phyloP scores from a whole-genome alignment of 37 sponge, comb jelly and placozoan species.

The Halisarca cf. caerulea region DNA sequence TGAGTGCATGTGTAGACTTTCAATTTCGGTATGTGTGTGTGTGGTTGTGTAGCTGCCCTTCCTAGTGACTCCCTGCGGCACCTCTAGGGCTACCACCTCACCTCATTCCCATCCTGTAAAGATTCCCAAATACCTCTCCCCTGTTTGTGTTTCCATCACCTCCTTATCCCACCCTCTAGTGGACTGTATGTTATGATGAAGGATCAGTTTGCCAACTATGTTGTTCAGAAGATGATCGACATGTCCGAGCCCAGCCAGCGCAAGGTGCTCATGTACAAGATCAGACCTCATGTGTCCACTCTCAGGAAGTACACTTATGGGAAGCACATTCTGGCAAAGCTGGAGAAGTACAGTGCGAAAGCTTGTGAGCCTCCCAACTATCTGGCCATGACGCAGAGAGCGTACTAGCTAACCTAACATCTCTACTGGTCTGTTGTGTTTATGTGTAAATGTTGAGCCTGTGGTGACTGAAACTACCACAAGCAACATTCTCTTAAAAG shows the following conservation, averaged over 20 bases:
- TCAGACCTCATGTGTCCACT: constrained; percentile 67
- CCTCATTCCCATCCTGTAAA: background rate
- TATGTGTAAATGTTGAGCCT: no score
- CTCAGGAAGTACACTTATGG: constrained; percentile 92
- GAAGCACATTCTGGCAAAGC: constrained; percentile 88
- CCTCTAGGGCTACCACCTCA: background rate
- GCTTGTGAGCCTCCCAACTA: constrained; percentile 14
- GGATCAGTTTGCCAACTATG: constrained; percentile 96
- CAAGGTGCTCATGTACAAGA: constrained; percentile 73
- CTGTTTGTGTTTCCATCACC: no score
- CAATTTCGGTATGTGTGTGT: no score
- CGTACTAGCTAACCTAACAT: background rate
- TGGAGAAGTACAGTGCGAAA: constrained; percentile 74
- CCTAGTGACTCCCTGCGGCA: background rate
- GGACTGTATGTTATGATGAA: constrained; percentile 88
- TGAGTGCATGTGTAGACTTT: no score
- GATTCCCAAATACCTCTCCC: background rate
- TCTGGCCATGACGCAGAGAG: constrained; percentile 7
- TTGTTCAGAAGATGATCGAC: constrained; percentile 92
- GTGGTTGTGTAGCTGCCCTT: no score
- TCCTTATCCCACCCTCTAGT: constrained; percentile 37
- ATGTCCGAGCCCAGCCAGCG: constrained; percentile 81
- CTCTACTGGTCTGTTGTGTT: background rate
- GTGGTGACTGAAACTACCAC: background rate
- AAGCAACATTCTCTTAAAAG: background rate